A percentile compares a stretch with the other conserved stretches of the same genome.
Conservation (phyloP, 2,797 vertebrate genomes). For the Paratrypauchen microcephalus region DNA sequence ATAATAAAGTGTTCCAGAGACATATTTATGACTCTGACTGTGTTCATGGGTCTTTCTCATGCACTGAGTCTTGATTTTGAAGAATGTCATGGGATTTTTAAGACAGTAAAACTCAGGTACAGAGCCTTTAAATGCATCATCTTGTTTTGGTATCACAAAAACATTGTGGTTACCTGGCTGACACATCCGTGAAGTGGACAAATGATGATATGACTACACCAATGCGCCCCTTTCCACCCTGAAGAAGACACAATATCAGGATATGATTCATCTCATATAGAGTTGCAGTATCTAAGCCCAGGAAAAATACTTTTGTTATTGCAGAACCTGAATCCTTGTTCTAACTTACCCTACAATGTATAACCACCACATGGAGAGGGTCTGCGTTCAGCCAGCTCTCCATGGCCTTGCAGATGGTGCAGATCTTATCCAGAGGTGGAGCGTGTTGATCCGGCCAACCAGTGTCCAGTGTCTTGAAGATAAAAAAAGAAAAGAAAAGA, state of each 20-base stretch:
- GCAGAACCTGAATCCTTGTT: background rate
- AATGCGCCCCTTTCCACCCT: constrained; percentile 94
- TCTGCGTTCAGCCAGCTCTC: constrained; percentile 91
- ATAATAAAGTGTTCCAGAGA: no score
- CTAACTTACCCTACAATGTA: constrained; percentile 89
- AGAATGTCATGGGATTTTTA: no score
- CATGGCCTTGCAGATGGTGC: constrained; percentile 95
- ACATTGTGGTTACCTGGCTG: constrained; percentile 85
- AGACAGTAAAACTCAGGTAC: no score
- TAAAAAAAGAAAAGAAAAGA: constrained; percentile 17
- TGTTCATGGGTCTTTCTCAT: no score
- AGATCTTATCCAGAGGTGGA: constrained; percentile 92
- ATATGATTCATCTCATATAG: constrained; percentile 33
- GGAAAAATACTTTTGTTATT: background rate
- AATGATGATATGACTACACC: constrained; percentile 94
- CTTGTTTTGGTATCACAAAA: constrained; percentile 10
- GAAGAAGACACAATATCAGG: constrained; percentile 30
- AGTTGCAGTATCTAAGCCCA: constrained; percentile 5
- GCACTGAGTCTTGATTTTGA: no score
- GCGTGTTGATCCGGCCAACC: constrained; percentile 96
- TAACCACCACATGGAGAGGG: constrained; percentile 90
- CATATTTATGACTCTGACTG: no score
- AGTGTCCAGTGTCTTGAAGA: constrained; percentile 87
- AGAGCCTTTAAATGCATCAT: background rate
- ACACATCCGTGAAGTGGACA: constrained; percentile 93